A percentile compares a stretch with the other conserved stretches of the same genome.
phyloP scores from a whole-genome alignment of 2,113 vertebrate species.

The Chaetorhynchus papuensis region DNA sequence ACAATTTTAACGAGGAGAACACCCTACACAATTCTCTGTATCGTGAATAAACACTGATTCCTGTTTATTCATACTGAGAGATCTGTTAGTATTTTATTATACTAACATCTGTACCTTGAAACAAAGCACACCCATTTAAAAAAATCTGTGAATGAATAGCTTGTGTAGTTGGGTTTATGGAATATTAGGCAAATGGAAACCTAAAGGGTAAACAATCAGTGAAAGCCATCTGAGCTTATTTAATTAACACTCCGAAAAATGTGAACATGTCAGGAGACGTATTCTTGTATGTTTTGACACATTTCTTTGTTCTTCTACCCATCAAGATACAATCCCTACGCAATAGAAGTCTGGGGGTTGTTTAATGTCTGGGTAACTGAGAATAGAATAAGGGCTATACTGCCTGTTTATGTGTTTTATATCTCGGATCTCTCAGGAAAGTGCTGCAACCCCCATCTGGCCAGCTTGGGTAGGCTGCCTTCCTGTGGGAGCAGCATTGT shows the following conservation, averaged over 20 bases:
- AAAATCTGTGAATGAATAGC: slow-evolving; percentile 20
- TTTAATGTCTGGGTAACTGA: neutral
- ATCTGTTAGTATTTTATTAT: slow-evolving; percentile 59
- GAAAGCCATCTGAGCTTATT: neutral
- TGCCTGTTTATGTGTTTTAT: neutral
- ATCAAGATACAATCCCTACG: neutral
- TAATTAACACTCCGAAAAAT: neutral
- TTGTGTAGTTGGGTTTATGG: neutral
- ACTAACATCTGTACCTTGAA: slow-evolving; percentile 56
- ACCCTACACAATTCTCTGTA: slow-evolving; percentile 53
- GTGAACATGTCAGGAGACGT: neutral
- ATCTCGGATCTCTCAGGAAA: neutral
- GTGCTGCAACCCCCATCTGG: neutral
- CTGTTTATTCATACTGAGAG: slow-evolving; percentile 66
- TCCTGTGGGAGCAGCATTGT: neutral
- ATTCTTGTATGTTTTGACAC: neutral
- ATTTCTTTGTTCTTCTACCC: slow-evolving; percentile 39
- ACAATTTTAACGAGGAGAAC: slow-evolving; percentile 50
- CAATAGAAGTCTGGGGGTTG: neutral
- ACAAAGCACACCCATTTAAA: slow-evolving; percentile 24
- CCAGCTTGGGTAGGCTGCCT: neutral
- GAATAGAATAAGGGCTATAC: neutral
- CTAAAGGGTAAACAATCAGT: neutral
- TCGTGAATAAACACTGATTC: slow-evolving; percentile 67
- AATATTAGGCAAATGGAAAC: neutral